Evolutionary conservation across 2,888 invertebrate species (phyloP).

Genomic region (Glyphotaelius pellucidus): DNA sequence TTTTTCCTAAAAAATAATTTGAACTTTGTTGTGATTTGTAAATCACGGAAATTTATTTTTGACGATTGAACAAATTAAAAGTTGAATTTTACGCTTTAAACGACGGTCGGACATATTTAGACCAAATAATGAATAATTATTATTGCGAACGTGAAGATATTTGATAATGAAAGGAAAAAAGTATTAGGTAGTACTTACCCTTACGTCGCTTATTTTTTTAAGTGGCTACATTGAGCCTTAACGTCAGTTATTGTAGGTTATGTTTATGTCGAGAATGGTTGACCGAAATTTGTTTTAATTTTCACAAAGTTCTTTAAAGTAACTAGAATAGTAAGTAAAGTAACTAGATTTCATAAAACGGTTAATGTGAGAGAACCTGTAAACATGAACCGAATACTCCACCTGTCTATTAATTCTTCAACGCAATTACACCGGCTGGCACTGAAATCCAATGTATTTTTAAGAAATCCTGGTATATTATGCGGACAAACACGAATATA

Average conservation of each 20-base stretch:
- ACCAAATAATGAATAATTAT: too few relatives aligned
- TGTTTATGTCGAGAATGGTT: not conserved
- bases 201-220: too few relatives aligned
- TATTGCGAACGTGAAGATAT: too few relatives aligned
- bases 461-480: conserved; percentile 1
- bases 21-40: too few relatives aligned
- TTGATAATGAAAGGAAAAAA: too few relatives aligned
- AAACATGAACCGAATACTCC: conserved; percentile 30
- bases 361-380: not conserved
- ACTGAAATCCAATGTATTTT: conserved; percentile 7
- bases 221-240: not conserved
- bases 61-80: too few relatives aligned
- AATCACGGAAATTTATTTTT: too few relatives aligned
- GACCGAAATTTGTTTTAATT: not conserved
- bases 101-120: too few relatives aligned
- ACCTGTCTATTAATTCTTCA: conserved; percentile 8
- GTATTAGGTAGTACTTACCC: too few relatives aligned
- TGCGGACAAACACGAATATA: conserved; percentile 7
- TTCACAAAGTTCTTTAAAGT: not conserved
- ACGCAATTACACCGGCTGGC: not conserved
- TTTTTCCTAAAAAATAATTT: not conserved
- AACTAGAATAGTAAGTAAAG: not conserved
- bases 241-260: conserved; percentile 20
- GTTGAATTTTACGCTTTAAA: too few relatives aligned
- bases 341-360: not conserved